Evolutionary conservation across 2,113 vertebrate genomes (phyloP).

Genomic region (Cairina moschata): DNA sequence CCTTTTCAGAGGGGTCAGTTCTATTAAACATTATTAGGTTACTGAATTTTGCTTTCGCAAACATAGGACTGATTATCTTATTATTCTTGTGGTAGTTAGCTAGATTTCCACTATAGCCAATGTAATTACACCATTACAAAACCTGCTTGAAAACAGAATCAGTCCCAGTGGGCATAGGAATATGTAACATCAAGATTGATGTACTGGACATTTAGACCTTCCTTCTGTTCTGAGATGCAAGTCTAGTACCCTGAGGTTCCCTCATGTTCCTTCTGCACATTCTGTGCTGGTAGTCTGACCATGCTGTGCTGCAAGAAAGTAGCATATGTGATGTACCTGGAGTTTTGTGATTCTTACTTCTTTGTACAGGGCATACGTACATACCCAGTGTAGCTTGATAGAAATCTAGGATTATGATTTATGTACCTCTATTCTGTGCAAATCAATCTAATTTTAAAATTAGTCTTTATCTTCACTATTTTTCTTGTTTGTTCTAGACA

Average conservation of each 20-base stretch:
- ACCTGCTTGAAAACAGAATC: background rate
- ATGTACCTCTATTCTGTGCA: background rate
- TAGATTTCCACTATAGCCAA: background rate
- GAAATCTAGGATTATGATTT: background rate
- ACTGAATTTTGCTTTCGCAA: background rate
- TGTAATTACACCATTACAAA: background rate
- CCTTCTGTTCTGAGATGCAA: background rate
- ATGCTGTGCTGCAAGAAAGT: background rate
- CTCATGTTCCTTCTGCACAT: background rate
- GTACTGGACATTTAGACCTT: background rate
- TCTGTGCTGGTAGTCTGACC: background rate
- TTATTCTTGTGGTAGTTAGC: background rate
- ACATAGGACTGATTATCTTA: background rate
- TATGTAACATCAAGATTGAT: background rate
- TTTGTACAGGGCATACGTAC: background rate
- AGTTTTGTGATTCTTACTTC: background rate
- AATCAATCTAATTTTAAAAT: background rate
- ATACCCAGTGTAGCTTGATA: background rate
- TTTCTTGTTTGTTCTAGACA: background rate
- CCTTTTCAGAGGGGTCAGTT: background rate
- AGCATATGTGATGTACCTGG: background rate
- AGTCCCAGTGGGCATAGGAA: background rate
- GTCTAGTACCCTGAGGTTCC: background rate
- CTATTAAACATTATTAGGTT: background rate
- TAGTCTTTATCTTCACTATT: background rate